Percentiles rank a stretch among this genome's conserved stretches.
Evolutionary conservation across 2,113 vertebrate genomes (phyloP).

Genomic region (Equus przewalskii): DNA sequence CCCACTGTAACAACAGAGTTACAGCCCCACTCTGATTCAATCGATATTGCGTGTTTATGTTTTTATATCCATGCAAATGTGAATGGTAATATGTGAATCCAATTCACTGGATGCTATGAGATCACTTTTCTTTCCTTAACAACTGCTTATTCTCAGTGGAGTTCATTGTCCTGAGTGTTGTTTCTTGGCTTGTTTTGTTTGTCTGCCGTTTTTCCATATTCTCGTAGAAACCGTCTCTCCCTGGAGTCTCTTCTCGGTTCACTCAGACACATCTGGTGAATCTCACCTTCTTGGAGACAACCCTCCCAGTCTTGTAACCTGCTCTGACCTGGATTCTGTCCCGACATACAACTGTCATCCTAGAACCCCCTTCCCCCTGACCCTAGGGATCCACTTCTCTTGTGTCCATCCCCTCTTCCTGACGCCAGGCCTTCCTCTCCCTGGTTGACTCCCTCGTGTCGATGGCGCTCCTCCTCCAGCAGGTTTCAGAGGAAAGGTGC

Average conservation of each 20-base stretch:
- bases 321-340: not conserved
- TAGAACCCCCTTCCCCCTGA: not conserved
- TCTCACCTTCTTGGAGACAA: not conserved
- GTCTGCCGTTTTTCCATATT: not conserved
- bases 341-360: rapidly evolving
- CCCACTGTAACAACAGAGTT: rapidly evolving
- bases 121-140: not conserved
- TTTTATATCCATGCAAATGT: rapidly evolving
- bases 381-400: not conserved
- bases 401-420: not conserved
- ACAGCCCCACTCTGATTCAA: rapidly evolving
- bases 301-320: not conserved
- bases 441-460: too few relatives aligned
- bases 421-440: rapidly evolving
- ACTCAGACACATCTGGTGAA: rapidly evolving
- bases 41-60: rapidly evolving
- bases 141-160: not conserved
- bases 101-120: rapidly evolving
- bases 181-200: not conserved
- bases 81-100: rapidly evolving
- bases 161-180: too few relatives aligned
- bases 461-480: not conserved
- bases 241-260: not conserved
- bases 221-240: not conserved
- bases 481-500: not conserved